Evolutionary conservation across 2,113 vertebrate species (phyloP).

Genomic region (Hippoglossus stenolepis): DNA sequence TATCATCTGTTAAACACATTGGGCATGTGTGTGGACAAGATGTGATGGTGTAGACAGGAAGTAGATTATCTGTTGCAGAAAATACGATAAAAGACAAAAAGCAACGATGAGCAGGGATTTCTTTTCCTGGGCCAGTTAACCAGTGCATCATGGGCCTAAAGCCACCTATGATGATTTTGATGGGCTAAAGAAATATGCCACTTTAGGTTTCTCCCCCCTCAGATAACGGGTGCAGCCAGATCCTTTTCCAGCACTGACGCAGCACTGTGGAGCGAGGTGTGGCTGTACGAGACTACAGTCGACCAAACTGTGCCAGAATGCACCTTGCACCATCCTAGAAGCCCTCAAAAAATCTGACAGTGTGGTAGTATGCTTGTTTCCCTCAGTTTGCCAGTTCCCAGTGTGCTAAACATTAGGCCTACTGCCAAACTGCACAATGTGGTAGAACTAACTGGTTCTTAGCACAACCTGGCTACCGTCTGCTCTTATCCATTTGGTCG

Average conservation of each 20-base stretch:
- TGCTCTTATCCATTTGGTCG: conserved; percentile 68
- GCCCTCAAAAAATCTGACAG: conserved; percentile 34
- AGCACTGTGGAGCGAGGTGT: background rate
- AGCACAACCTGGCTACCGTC: conserved; percentile 65
- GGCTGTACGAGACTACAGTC: background rate
- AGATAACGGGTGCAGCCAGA: no score
- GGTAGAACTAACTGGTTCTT: conserved; percentile 67
- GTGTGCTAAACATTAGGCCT: conserved; percentile 68
- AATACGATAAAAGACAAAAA: background rate
- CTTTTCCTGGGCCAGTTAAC: no score
- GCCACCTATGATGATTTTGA: no score
- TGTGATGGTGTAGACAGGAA: background rate
- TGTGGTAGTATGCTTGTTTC: conserved; percentile 44
- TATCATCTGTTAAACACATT: background rate
- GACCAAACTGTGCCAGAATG: conserved; percentile 1
- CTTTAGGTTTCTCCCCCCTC: no score
- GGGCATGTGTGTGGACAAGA: background rate
- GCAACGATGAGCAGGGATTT: no score
- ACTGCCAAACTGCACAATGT: conserved; percentile 71
- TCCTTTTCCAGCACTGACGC: no score
- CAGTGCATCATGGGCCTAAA: no score
- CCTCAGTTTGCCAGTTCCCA: conserved; percentile 63
- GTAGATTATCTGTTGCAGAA: background rate
- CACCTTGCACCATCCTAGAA: conserved; percentile 54
- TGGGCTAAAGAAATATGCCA: no score